Percentiles rank a stretch among this genome's conserved stretches.
Conservation (phyloP, 2,888 invertebrate species). For the Mylabris sibirica region DNA sequence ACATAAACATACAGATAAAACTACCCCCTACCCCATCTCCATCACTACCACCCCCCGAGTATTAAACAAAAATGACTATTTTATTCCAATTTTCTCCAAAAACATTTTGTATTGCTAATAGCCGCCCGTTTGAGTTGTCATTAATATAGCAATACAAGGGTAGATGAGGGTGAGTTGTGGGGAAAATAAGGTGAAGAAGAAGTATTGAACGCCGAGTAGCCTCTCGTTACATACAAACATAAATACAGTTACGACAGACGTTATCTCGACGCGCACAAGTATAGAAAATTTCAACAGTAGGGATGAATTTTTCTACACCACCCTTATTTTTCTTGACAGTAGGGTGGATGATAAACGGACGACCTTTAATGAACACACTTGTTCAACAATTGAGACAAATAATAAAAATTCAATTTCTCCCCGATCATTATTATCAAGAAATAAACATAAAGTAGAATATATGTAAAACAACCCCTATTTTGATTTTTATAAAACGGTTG, state of each 20-base stretch:
- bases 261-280: constrained; percentile 12
- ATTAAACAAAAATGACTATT: too few species aligned
- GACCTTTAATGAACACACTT: neutral
- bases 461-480: neutral
- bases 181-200: constrained; percentile 55
- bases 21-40: constrained; percentile 8
- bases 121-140: constrained; percentile 29
- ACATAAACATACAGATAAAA: constrained; percentile 47
- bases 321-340: neutral
- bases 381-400: neutral
- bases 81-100: neutral
- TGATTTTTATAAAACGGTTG: neutral
- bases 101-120: neutral
- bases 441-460: neutral
- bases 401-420: neutral
- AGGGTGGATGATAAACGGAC: neutral
- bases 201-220: constrained; percentile 57
- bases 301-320: neutral
- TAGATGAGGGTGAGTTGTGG: constrained; percentile 38
- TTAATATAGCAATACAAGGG: constrained; percentile 41
- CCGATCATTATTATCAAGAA: neutral
- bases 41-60: neutral
- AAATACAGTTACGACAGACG: constrained; percentile 38
- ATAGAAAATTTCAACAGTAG: neutral
- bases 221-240: constrained; percentile 43